Base-by-base conservation (phyloP, 2,888 invertebrate species). In the Crocallis elinguaria region DNA sequence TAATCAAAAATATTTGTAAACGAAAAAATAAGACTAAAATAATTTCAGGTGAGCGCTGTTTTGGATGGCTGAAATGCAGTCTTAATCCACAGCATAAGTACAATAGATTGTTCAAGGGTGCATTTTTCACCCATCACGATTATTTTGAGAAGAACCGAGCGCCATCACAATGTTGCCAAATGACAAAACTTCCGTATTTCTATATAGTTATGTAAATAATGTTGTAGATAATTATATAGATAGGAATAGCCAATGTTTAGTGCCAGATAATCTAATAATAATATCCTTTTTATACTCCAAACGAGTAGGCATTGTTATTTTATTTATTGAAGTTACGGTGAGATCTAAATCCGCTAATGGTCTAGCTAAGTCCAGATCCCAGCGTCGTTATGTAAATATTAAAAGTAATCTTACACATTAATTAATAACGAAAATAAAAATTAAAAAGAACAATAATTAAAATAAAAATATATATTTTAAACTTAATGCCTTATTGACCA, bases 401-500 rank as follows among this genome's bases (percentile, higher is more conserved):
- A 75, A 85, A 84, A 84, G 82, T 80, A 84, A 75, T 75, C 73
- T 73, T 84, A 86, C 75, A 73, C 73, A 76, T 76, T 77, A 67
- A 83, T 75, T 86, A 87, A 82, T 45, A 51, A 44, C 85, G 84
- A 88, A 83, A 86, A 84, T 83, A 79, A 75, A 52, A 38, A 45
- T 14, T 88, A 87, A 87, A 86, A 72, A 88, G 89, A 91, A 89
- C 89, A 91, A 89, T 89, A 90, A 90, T 89, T 88, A 89, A 89
- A 88, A 79, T 82, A 75, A 84, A 81, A 63, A 60, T 62, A 86
- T 88, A 86, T 88, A 88, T 88, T 89, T 89, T 88, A 88, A 90
- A 90, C 88, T 90, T 91, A 89, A 89, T 90, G 91, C 91, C 91
- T 91, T 91, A 91, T 89, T 91, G 91, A 91, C 91, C 91, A 91